phyloP scores from a whole-genome alignment of 2,888 invertebrate genomes.

The Chymomyza amoena region DNA sequence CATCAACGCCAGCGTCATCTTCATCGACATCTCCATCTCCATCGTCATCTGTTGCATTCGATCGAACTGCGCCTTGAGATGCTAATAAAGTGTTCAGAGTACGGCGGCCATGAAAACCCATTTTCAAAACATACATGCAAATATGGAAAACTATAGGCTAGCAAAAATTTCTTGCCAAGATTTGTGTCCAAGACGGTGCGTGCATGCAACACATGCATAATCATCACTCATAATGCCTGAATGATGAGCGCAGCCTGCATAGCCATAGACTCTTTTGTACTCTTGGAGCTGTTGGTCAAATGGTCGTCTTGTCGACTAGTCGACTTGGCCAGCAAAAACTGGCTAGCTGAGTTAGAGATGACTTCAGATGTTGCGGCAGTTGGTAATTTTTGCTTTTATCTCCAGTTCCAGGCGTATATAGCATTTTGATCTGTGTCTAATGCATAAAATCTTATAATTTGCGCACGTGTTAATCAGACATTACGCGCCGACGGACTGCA shows the following conservation, averaged over 20 bases:
- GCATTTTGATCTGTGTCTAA: conserved; percentile 66
- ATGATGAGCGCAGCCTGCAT: conserved; percentile 42
- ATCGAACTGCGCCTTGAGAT: not conserved
- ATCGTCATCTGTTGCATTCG: not conserved
- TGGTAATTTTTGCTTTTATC: conserved; percentile 69
- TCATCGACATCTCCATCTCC: too few relatives aligned
- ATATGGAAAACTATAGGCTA: not conserved
- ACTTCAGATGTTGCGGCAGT: conserved; percentile 49
- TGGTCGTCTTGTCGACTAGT: not conserved
- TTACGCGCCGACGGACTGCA: conserved; percentile 33
- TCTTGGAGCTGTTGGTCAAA: not conserved
- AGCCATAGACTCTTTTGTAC: not conserved
- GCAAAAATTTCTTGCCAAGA: conserved; percentile 6
- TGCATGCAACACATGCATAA: conserved; percentile 59
- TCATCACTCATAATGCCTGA: conserved; percentile 59
- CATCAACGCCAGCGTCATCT: not conserved
- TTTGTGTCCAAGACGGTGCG: conserved; percentile 34
- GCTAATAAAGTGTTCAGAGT: conserved; percentile 10
- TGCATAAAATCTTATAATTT: conserved; percentile 74
- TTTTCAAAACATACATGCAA: not conserved
- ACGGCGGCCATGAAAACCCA: not conserved
- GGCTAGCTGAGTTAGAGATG: not conserved
- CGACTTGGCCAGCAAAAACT: not conserved
- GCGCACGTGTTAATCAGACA: conserved; percentile 74
- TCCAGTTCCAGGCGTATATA: conserved; percentile 37